These are phyloP conservation scores for Corythoichthys haematopterus DNA, from an alignment of 2,113 vertebrate genomes.

Conservation along the genomic window DNA sequence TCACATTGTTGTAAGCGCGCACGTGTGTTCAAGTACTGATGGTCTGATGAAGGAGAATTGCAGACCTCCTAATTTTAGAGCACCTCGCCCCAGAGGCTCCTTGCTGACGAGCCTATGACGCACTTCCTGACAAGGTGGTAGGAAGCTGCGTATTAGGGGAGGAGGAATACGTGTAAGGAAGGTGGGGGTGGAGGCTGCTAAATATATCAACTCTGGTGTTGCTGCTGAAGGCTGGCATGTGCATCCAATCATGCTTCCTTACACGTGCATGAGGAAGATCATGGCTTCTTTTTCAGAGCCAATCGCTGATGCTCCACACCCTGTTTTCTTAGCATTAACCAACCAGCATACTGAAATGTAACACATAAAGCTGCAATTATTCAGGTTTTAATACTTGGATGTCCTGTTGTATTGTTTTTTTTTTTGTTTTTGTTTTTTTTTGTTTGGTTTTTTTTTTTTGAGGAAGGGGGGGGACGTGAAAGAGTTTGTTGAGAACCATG, in stretches of 20 bases:
- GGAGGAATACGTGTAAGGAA: not conserved
- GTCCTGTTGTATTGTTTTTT: not conserved
- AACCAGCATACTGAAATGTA: slow-evolving; percentile 21
- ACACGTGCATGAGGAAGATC: slow-evolving; percentile 42
- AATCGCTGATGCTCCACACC: slow-evolving; percentile 23
- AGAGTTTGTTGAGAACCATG: slow-evolving; percentile 36
- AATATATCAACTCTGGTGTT: slow-evolving; percentile 53
- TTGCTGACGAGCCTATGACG: slow-evolving; percentile 59
- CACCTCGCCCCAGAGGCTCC: slow-evolving; percentile 52
- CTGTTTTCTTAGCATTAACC: slow-evolving; percentile 10
- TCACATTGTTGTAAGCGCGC: not conserved
- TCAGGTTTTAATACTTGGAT: not conserved
- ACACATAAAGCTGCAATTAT: slow-evolving; percentile 21
- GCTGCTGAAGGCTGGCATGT: slow-evolving; percentile 36
- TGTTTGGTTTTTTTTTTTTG: slow-evolving; percentile 4
- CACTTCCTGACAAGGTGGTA: slow-evolving; percentile 51
- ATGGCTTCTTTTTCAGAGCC: slow-evolving; percentile 25
- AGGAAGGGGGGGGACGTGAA: slow-evolving; percentile 10
- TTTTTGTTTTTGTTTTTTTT: not conserved
- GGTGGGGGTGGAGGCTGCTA: slow-evolving; percentile 25
- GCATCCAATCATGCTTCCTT: slow-evolving; percentile 49
- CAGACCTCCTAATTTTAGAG: slow-evolving; percentile 39
- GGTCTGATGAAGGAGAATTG: slow-evolving; percentile 28
- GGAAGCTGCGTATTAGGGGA: slow-evolving; percentile 17
- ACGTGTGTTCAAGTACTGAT: not conserved